Conservation (phyloP, 2,113 vertebrate species). For the Hippocampus guttulatus region DNA sequence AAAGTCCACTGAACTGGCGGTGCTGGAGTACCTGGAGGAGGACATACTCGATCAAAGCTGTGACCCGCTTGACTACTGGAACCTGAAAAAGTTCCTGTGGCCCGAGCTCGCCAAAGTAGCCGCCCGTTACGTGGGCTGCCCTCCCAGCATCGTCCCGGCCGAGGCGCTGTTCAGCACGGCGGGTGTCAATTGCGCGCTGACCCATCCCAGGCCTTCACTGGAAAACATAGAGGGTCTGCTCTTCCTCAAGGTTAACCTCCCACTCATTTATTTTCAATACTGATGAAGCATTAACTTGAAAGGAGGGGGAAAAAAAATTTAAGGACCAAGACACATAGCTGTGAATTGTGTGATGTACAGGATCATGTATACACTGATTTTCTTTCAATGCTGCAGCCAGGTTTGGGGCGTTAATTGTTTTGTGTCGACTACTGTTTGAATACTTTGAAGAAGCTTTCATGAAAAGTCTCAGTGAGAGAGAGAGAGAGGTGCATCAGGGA, state of each 20-base stretch:
- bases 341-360: conserved; percentile 63
- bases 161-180: conserved; percentile 92
- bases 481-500: conserved; percentile 69
- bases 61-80: conserved; percentile 96
- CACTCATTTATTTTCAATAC: conserved; percentile 97
- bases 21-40: conserved; percentile 92
- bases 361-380: conserved; percentile 63
- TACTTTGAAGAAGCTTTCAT: conserved; percentile 70
- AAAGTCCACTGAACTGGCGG: conserved; percentile 83
- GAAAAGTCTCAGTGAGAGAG: conserved; percentile 50
- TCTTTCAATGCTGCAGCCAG: conserved; percentile 61
- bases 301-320: conserved; percentile 21
- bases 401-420: conserved; percentile 47
- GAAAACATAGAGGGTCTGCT: conserved; percentile 94
- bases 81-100: conserved; percentile 90
- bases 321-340: conserved; percentile 71
- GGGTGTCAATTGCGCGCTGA: conserved; percentile 79
- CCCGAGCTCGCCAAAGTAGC: conserved; percentile 89
- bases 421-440: conserved; percentile 78
- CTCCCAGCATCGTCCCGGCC: conserved; percentile 88
- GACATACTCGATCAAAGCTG: conserved; percentile 96
- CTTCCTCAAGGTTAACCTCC: conserved; percentile 97
- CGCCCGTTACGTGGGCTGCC: conserved; percentile 90
- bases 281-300: conserved; percentile 58
- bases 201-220: conserved; percentile 83